These are phyloP conservation scores for Lysandra bellargus DNA, from an alignment of 2,888 invertebrate species.

Conservation along the genomic window DNA sequence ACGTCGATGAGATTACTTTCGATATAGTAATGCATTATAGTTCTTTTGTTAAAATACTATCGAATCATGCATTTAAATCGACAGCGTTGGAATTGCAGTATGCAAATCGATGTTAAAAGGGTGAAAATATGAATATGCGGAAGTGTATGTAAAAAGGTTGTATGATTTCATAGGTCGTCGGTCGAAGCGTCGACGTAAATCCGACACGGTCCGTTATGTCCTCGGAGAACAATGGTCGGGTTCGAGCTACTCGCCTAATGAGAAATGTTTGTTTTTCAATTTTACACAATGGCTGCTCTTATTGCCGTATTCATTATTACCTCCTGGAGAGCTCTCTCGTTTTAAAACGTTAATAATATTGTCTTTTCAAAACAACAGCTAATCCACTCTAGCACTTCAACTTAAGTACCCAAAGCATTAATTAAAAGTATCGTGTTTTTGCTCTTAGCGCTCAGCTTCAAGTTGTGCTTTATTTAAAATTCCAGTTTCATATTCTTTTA, in stretches of 20 bases:
- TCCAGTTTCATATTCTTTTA: constrained; percentile 14
- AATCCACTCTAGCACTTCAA: constrained; percentile 25
- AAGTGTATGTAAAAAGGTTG: constrained; percentile 1
- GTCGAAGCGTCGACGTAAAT: constrained; percentile 67
- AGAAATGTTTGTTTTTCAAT: constrained; percentile 77
- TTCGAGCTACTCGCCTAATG: constrained; percentile 74
- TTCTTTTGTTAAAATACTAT: not conserved
- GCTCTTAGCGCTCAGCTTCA: constrained; percentile 3
- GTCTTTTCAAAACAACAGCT: constrained; percentile 34
- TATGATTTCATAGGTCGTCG: constrained; percentile 60
- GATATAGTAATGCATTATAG: not conserved
- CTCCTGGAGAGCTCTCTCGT: constrained; percentile 50
- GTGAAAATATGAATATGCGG: constrained; percentile 1
- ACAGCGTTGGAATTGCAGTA: not conserved
- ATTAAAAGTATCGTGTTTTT: constrained; percentile 19
- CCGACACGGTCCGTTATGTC: constrained; percentile 76
- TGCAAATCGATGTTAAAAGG: constrained; percentile 23
- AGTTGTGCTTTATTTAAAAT: constrained; percentile 16
- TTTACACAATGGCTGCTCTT: constrained; percentile 68
- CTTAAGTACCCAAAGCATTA: constrained; percentile 24
- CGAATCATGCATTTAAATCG: not conserved
- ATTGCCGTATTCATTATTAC: constrained; percentile 66
- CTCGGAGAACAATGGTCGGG: constrained; percentile 68
- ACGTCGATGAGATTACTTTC: not conserved
- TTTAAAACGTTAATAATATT: constrained; percentile 46